Conservation (phyloP, 2,797 vertebrate genomes). For the Anguilla pacifica region DNA sequence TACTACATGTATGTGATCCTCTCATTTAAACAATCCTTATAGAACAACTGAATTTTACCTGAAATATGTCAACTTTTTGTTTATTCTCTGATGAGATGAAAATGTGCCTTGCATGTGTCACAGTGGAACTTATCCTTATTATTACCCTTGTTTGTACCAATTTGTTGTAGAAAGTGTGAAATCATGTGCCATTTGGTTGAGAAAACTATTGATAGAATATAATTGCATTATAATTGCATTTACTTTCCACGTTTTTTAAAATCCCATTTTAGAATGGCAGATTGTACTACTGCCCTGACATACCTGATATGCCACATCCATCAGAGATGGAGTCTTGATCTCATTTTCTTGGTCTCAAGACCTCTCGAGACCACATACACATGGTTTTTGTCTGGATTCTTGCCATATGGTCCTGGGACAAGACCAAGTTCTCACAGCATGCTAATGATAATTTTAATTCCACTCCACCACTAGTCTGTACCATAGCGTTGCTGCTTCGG, state of each 20-base stretch:
- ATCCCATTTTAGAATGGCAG: not conserved
- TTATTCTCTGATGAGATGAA: not conserved
- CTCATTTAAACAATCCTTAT: not conserved
- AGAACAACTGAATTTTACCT: not conserved
- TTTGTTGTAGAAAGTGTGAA: not conserved
- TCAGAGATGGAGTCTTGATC: too few species aligned
- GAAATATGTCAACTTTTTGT: not conserved
- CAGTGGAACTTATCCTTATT: not conserved
- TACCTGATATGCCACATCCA: not conserved
- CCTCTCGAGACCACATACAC: too few species aligned
- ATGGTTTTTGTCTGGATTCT: too few species aligned
- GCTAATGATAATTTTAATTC: too few species aligned
- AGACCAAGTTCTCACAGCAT: too few species aligned
- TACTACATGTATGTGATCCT: not conserved
- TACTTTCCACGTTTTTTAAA: too few species aligned
- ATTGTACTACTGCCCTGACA: not conserved
- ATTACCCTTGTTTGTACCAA: not conserved
- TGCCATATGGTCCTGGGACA: too few species aligned
- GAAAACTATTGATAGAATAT: not conserved
- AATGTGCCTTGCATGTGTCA: too few species aligned
- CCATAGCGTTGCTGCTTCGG: too few species aligned
- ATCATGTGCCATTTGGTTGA: not conserved
- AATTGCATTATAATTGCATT: not conserved
- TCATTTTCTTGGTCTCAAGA: too few species aligned
- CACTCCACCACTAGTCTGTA: too few species aligned